Conservation (phyloP, 1,140 invertebrate species). For the Paralvinella palmiformis region DNA sequence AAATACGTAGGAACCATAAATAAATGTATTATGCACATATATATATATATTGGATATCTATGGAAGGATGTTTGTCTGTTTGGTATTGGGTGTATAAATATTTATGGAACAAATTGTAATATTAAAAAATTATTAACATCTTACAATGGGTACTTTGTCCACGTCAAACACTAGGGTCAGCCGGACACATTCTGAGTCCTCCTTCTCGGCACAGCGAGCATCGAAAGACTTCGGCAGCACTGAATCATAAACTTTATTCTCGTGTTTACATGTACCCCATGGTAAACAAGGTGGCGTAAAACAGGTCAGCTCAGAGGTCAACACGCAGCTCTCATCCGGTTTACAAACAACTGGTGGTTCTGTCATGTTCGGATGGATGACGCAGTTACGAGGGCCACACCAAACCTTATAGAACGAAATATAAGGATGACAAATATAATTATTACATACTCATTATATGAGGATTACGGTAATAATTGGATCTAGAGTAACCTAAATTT, state of each 20-base stretch:
- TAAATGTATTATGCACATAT: too few species aligned
- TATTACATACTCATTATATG: background rate
- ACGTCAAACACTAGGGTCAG: conserved; percentile 67
- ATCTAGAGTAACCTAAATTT: background rate
- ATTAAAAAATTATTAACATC: conserved; percentile 15
- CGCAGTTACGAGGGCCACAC: conserved; percentile 46
- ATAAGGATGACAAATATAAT: background rate
- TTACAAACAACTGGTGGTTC: conserved; percentile 31
- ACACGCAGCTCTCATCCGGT: conserved; percentile 34
- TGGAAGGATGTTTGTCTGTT: too few species aligned
- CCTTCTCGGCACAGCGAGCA: background rate
- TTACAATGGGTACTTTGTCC: conserved; percentile 51
- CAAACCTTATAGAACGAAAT: conserved; percentile 34
- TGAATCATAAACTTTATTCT: background rate
- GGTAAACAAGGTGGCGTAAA: conserved; percentile 68
- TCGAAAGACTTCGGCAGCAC: background rate
- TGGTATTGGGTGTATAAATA: too few species aligned
- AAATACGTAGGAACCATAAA: too few species aligned
- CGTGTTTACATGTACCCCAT: conserved; percentile 72
- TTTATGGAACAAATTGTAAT: background rate
- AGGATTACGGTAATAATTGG: background rate
- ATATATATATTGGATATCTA: too few species aligned
- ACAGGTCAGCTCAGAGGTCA: conserved; percentile 55
- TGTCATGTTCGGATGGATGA: conserved; percentile 35
- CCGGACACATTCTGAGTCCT: conserved; percentile 60